A percentile compares a stretch with the other conserved stretches of the same genome.
Evolutionary conservation across 2,113 vertebrate genomes (phyloP).

Genomic region (Chauna torquata): DNA sequence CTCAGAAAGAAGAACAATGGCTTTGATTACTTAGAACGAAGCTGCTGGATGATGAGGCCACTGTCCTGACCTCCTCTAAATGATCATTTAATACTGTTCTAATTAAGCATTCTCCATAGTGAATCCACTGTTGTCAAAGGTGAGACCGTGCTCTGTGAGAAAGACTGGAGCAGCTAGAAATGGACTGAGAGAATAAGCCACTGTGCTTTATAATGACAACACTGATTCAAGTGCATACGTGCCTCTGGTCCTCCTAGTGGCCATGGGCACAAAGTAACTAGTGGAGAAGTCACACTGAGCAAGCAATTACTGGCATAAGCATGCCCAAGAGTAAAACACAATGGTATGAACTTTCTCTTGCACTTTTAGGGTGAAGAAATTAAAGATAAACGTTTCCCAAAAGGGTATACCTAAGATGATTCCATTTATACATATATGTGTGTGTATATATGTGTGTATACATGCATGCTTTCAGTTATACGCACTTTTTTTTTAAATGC

Average conservation of each 20-base stretch:
- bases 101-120: background rate
- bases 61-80: background rate
- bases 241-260: background rate
- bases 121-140: background rate
- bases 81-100: background rate
- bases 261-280: background rate
- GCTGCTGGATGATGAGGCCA: background rate
- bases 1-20: background rate
- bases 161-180: background rate
- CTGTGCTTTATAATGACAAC: background rate
- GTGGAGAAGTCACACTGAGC: rapidly evolving
- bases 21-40: background rate
- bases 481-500: background rate
- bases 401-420: background rate
- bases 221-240: background rate
- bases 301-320: background rate
- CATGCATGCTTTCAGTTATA: background rate
- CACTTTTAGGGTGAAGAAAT: background rate
- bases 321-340: background rate
- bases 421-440: background rate
- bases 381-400: background rate
- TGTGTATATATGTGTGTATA: too few relatives aligned
- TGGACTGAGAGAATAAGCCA: background rate
- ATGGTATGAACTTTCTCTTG: background rate
- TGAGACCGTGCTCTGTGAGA: background rate